Base-by-base conservation (phyloP, 53 echinoderm and acorn worm genomes). In the Patiria pectinifera region DNA sequence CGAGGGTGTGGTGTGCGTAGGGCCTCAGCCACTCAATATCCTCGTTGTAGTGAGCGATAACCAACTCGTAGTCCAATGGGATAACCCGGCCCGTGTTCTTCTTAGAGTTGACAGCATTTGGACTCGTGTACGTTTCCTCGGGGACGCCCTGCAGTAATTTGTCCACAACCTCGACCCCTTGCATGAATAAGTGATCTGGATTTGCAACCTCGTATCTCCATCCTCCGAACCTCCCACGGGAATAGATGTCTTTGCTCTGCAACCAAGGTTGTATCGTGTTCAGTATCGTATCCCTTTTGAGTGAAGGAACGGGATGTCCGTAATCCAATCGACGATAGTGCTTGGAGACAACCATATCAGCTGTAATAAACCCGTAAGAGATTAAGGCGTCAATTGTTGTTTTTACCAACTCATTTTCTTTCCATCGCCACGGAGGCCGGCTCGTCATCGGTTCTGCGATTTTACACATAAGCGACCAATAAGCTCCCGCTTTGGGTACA, bases 301-400 rank as follows among this genome's bases (percentile, higher is more conserved):
- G 35, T 35, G 35, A 35, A 35, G 35, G 35, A 35, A 35, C 35
- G 35, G 35, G 35, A 35, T 35, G 0, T 18, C 91, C 91, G 19
- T 91, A 59, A 3, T 91, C 75, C 2, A 91, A 59, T 58, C 91
- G 83, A 14, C 84, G 84, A 46, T 91, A 83, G 72, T 91, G 83
- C 22, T 71, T 83, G 22, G 91, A 91, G 2, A 91, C 84, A 1
- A 84, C 76, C 58, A 70, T 91, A 49, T 83, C 84, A 18, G 14
- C 48, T 9, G 76, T 35, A 35, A 35, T 35, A 35, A 35, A 35
- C 35, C 35, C 35, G 35, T 35, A 35, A 35, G 35, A 35, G 35
- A 35, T 1, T 35, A 35, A 35, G 35, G 35, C 35, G 35, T 35
- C 35, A 35, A 35, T 35, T 14, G 93, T 93, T 22, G 53, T 74